A percentile compares a stretch with the other conserved stretches of the same genome.
phyloP scores from a whole-genome alignment of 1,140 invertebrate genomes.

The Ctenoplectra terminalis region DNA sequence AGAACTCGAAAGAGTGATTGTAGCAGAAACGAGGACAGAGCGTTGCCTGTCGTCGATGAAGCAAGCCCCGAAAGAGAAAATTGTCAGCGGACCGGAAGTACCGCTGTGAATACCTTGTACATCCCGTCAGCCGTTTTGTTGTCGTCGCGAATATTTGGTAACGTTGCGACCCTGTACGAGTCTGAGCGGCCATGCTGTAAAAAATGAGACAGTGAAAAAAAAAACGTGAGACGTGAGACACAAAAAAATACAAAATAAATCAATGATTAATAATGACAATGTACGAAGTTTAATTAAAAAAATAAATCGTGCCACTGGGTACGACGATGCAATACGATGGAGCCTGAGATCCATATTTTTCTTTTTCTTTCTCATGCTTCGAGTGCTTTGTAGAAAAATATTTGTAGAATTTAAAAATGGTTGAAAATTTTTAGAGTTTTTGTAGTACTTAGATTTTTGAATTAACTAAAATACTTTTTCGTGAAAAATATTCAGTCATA shows the following conservation, averaged over 20 bases:
- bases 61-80: slow-evolving; percentile 27
- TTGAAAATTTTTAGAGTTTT: too few species aligned
- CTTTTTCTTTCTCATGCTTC: too few species aligned
- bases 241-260: slow-evolving; percentile 59
- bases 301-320: too few species aligned
- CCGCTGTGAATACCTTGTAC: slow-evolving; percentile 89
- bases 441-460: too few species aligned
- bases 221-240: slow-evolving; percentile 71
- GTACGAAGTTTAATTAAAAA: too few species aligned
- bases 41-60: slow-evolving; percentile 1
- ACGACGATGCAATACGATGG: too few species aligned
- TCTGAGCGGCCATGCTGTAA: slow-evolving; percentile 94
- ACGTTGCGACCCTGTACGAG: slow-evolving; percentile 96
- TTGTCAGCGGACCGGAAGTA: slow-evolving; percentile 43
- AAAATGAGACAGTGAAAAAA: slow-evolving; percentile 73
- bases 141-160: slow-evolving; percentile 94
- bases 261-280: slow-evolving; percentile 5
- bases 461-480: too few species aligned
- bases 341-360: too few species aligned
- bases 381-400: too few species aligned
- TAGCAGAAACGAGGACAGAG: not conserved
- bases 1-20: not conserved
- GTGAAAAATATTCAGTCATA: too few species aligned
- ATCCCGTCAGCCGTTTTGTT: slow-evolving; percentile 96
- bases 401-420: too few species aligned